These are phyloP conservation scores for Hyperoplus lanceolatus DNA, from an alignment of 2,797 vertebrate species.

Conservation along the genomic window DNA sequence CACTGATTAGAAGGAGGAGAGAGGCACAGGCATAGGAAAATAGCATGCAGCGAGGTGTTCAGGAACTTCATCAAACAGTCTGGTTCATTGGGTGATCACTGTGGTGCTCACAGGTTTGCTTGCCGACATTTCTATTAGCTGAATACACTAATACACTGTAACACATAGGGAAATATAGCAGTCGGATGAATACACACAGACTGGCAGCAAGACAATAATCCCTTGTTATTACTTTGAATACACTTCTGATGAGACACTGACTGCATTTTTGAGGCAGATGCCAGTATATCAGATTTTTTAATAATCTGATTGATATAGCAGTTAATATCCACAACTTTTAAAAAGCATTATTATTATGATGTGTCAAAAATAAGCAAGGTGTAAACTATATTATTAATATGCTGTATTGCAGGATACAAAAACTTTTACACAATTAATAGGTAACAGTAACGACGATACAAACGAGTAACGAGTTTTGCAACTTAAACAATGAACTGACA, in stretches of 20 bases:
- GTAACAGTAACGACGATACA: no score
- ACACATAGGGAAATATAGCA: background rate
- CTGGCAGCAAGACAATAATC: background rate
- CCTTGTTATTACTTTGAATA: background rate
- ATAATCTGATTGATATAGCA: background rate
- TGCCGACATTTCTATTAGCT: slow-evolving; percentile 55
- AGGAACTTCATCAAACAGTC: slow-evolving; percentile 55
- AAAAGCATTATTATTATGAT: no score
- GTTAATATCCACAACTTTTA: background rate
- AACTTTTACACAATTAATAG: no score
- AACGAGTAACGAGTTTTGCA: no score
- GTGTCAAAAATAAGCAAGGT: no score
- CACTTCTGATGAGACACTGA: no score
- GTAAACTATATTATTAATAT: no score
- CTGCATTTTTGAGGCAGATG: background rate
- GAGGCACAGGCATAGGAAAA: slow-evolving; percentile 56
- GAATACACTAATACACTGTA: slow-evolving; percentile 4
- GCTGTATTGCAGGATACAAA: no score
- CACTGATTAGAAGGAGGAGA: slow-evolving; percentile 76
- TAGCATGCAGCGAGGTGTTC: slow-evolving; percentile 61
- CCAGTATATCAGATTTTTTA: background rate
- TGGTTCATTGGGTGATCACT: slow-evolving; percentile 59
- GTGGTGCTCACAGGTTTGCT: slow-evolving; percentile 49
- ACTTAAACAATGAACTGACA: no score
- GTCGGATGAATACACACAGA: background rate